Evolutionary conservation across 2,888 invertebrate genomes (phyloP), one percentile per base, ranked within the genome.

Genomic region (Lasioglossum morio): DNA sequence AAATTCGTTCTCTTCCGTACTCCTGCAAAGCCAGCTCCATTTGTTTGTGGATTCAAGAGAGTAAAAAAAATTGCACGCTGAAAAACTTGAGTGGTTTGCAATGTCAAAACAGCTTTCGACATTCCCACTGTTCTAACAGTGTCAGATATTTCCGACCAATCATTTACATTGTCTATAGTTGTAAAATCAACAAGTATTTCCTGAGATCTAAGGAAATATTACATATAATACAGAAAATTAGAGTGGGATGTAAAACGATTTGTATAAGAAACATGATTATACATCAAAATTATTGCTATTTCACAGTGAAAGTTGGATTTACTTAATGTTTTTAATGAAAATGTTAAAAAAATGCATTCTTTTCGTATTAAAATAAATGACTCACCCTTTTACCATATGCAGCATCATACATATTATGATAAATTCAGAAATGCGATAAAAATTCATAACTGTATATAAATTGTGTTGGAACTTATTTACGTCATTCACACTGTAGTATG

Each of bases 1-100:
- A 96, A 95, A 37, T 95, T 92, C 14, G 95, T 95, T 23, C 95
- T 91, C n/a, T 95, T 96, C 85, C 96, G 94, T 85, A 96, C 95
- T 19, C 97, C 97, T 48, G 97, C 97, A 93, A 97, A 97, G 1
- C 97, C 97, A 37, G 97, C 97, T 0, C 97, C 97, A 88, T 97
- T 97, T 14, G 96, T 95, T 94, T 97, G 97, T 5, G 97, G 97
- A 92, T 97, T 97, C 37, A 97, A 92, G 74, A 97, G 94, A 4
- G 96, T 96, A 90, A 97, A 97, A 89, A 97, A 96, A 90, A 97
- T 95, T 0, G 96, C 97, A 92, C 97, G 94, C 92, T 96, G 96
- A 87, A 96, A 97, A 53, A 96, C 94, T 87, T 95, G 95, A 72
- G 97, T 97, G 90, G 96, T 96, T 91, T 97, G 97, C 48, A 97